Base-by-base conservation (phyloP, 2,797 vertebrate species). In the Labroides dimidiatus region DNA sequence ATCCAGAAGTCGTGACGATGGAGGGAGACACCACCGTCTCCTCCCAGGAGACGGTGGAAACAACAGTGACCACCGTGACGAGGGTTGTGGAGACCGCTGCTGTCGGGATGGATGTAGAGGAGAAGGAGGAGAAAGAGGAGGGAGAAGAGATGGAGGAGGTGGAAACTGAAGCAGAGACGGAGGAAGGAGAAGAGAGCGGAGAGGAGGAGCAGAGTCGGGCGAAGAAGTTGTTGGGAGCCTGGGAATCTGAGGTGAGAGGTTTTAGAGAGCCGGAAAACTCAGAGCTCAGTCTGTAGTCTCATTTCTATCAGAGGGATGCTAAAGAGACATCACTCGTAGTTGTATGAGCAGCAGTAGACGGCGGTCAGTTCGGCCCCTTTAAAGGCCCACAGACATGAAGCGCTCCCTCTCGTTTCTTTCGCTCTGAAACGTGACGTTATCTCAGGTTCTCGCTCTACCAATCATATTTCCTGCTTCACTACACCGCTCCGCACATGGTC, bases 161-260 rank as follows among this genome's bases (percentile, higher is more conserved):
- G 2, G 49, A 42, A 9, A 5, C 4, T 1, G 59, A 54, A 30
- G 54, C 15, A 24, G 53, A 49, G 21, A 16, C 0, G 6, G 72
- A 69, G 4, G 45, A 6, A 44, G 57, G 2, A 27, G 39, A 48
- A 30, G 59, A 69, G 8, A 55, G 33, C 4, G 52, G 23, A 15
- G 37, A 52, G 14, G 53, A 65, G 10, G 67, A 58, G 12, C 63
- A 78, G 24, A 10, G 42, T 1, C 62, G 15, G 30, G 39, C 62
- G 4, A 79, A 51, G 47, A 78, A 17, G 36, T 8, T 70, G 21
- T 1, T 72, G 36, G 66, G 20, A 14, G 8, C 2, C 0, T 86
- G 78, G 77, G 83, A 84, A 17, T 77, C 78, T 3, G 86, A 87
- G 86, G 90, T 89, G 24, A 82, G 84, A 75, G 33, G 3, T 27